A percentile compares a stretch with the other conserved stretches of the same genome.
Evolutionary conservation across 2,888 invertebrate species (phyloP).

Genomic region (Ischnus inquisitorius): DNA sequence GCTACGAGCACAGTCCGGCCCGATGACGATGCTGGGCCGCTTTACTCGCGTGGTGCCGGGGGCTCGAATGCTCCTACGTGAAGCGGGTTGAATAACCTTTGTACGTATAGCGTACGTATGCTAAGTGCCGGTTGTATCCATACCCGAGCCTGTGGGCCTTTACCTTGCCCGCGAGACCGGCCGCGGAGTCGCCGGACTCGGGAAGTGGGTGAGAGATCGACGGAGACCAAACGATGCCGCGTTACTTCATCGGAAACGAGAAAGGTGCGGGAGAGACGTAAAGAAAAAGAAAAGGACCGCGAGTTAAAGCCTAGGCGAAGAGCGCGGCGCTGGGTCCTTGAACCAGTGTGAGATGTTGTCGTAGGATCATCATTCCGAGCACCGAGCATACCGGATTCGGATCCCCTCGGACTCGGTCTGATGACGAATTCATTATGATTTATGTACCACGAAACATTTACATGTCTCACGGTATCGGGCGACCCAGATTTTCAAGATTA

Average conservation of each 20-base stretch:
- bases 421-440: conserved; percentile 39
- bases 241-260: neutral
- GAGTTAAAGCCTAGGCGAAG: conserved; percentile 50
- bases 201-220: conserved; percentile 58
- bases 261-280: neutral
- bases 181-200: conserved; percentile 17
- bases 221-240: conserved; percentile 14
- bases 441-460: neutral
- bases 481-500: neutral
- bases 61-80: conserved; percentile 73
- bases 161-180: conserved; percentile 67
- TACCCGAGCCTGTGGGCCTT: conserved; percentile 66
- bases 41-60: conserved; percentile 73
- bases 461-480: neutral
- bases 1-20: conserved; percentile 25
- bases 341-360: conserved; percentile 71
- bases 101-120: conserved; percentile 74
- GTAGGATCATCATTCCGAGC: conserved; percentile 51
- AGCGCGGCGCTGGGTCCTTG: conserved; percentile 69
- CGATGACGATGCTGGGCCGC: conserved; percentile 66
- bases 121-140: conserved; percentile 72
- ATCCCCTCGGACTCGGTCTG: conserved; percentile 43
- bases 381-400: neutral
- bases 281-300: conserved; percentile 37
- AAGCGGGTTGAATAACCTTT: conserved; percentile 83